These are phyloP conservation scores for Falcaria lacertinaria DNA, from an alignment of 2,888 invertebrate genomes.

Conservation along the genomic window DNA sequence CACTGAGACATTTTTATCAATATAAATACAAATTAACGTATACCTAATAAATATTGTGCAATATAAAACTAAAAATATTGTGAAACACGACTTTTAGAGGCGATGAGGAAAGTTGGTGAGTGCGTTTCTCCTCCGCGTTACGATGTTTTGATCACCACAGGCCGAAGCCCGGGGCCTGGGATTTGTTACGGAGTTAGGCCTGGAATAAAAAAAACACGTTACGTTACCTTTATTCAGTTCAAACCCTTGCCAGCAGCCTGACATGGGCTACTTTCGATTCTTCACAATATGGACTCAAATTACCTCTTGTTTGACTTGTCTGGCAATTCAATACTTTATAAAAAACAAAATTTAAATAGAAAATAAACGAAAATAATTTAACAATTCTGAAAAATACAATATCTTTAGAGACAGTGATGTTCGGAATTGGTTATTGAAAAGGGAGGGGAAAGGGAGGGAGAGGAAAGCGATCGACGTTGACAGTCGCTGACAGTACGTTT, in stretches of 20 bases:
- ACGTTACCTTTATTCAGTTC: conserved; percentile 28
- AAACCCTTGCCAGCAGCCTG: conserved; percentile 26
- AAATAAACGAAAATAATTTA: conserved; percentile 66
- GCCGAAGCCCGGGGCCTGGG: conserved; percentile 68
- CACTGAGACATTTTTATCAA: conserved; percentile 62
- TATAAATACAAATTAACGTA: conserved; percentile 5
- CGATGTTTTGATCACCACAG: conserved; percentile 46
- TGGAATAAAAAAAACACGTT: conserved; percentile 36
- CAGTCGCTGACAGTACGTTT: conserved; percentile 12
- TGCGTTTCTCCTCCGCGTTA: conserved; percentile 7
- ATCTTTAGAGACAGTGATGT: conserved; percentile 53
- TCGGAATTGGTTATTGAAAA: conserved; percentile 41
- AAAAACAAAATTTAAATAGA: conserved; percentile 45
- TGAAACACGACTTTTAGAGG: conserved; percentile 21
- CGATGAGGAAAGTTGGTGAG: conserved; percentile 21
- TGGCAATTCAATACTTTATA: conserved; percentile 30
- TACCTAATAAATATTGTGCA: conserved; percentile 32
- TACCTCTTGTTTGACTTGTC: conserved; percentile 43
- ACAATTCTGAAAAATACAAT: conserved; percentile 52
- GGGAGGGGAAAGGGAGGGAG: conserved; percentile 25
- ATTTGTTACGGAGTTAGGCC: conserved; percentile 30
- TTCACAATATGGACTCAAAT: conserved; percentile 25
- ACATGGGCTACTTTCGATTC: conserved; percentile 48
- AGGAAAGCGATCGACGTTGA: conserved; percentile 40
- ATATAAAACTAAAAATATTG: conserved; percentile 16